Conservation (phyloP, 2,888 invertebrate species). For the Hecatera dysodea region DNA sequence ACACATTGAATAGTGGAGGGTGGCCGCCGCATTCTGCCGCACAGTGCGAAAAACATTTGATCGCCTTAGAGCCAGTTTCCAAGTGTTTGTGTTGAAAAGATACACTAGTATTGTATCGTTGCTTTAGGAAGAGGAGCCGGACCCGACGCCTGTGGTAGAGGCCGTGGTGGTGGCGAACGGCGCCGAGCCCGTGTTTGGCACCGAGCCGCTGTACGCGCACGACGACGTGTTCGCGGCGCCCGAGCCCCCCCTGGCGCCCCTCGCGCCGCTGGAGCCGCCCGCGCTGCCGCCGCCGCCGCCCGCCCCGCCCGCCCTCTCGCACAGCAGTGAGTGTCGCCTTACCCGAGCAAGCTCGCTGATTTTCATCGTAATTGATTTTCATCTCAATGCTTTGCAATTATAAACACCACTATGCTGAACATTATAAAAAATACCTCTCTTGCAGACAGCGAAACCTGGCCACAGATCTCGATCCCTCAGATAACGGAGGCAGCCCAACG, state of each 20-base stretch:
- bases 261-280: conserved; percentile 9
- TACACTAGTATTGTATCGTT: not conserved
- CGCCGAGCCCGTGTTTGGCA: conserved; percentile 18
- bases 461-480: conserved; percentile 86
- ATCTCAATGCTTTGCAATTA: no score
- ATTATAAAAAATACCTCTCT: not conserved
- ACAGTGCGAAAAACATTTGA: no score
- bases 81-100: no score
- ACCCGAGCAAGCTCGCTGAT: no score
- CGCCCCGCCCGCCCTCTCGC: conserved; percentile 26
- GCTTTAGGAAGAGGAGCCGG: conserved; percentile 65
- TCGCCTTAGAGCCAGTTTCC: no score
- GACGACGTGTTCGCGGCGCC: conserved; percentile 57
- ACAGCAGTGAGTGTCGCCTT: conserved; percentile 60
- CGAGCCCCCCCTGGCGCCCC: conserved; percentile 3
- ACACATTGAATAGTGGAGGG: no score
- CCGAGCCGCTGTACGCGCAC: conserved; percentile 52
- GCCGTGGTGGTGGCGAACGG: conserved; percentile 45
- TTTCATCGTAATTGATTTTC: no score
- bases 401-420: not conserved
- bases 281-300: conserved; percentile 14
- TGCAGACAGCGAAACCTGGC: conserved; percentile 85
- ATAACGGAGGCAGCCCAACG: conserved; percentile 86
- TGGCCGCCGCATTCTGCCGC: no score
- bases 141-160: conserved; percentile 56